Conservation (phyloP, 2,888 invertebrate genomes). For the Hipparchia semele region DNA sequence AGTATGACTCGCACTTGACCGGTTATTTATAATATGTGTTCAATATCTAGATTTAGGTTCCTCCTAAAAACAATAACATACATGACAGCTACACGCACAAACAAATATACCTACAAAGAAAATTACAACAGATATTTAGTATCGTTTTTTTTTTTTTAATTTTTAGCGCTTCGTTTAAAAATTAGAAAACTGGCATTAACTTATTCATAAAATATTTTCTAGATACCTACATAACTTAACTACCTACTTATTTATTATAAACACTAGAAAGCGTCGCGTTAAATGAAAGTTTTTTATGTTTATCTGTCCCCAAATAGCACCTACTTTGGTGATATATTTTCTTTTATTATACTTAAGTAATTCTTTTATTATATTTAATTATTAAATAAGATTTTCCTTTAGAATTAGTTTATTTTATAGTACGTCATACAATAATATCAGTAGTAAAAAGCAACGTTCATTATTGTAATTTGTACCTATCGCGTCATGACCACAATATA, state of each 20-base stretch:
- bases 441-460: background rate
- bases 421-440: background rate
- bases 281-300: background rate
- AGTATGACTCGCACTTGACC: no score
- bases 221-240: background rate
- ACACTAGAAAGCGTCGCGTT: background rate
- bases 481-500: background rate
- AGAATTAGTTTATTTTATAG: no score
- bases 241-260: background rate
- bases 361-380: background rate
- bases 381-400: no score
- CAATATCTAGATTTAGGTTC: no score
- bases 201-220: background rate
- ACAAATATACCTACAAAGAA: no score
- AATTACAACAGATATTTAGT: no score
- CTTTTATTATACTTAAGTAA: background rate
- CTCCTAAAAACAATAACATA: no score
- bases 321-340: background rate
- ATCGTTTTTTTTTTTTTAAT: no score
- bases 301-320: background rate
- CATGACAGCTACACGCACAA: no score
- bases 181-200: no score
- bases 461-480: background rate
- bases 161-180: no score
- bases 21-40: no score